Evolutionary conservation across 1,140 invertebrate genomes (phyloP).

Genomic region (Pygmarrhopalites habei): DNA sequence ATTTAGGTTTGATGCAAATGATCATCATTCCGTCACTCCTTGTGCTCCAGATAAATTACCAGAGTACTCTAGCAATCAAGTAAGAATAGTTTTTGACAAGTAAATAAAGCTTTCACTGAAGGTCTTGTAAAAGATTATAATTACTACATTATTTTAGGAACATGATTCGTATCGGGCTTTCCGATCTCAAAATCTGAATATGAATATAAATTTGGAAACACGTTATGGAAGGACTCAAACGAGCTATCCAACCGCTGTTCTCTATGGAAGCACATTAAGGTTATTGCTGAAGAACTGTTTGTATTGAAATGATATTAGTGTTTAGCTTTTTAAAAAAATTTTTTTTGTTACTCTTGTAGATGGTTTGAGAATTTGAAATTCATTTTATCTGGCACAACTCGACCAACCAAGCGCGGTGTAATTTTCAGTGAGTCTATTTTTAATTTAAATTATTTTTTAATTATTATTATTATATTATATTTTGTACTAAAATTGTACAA

Average conservation of each 20-base stretch:
- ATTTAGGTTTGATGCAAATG: slow-evolving; percentile 86
- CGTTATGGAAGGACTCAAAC: slow-evolving; percentile 26
- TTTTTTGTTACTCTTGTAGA: no score
- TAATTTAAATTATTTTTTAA: no score
- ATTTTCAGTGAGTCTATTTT: no score
- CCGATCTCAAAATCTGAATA: slow-evolving; percentile 84
- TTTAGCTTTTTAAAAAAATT: no score
- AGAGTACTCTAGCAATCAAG: slow-evolving; percentile 92
- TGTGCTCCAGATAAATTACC: slow-evolving; percentile 94
- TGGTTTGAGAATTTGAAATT: slow-evolving; percentile 95
- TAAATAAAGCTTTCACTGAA: neutral
- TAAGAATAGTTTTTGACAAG: slow-evolving; percentile 41
- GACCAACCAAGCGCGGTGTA: slow-evolving; percentile 81
- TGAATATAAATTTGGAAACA: slow-evolving; percentile 83
- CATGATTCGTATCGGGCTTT: slow-evolving; percentile 85
- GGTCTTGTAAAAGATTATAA: no score
- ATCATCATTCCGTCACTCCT: slow-evolving; percentile 92
- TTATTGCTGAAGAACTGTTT: no score
- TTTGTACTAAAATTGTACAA: no score
- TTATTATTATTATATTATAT: no score
- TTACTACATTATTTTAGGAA: slow-evolving; percentile 53
- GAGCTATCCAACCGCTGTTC: slow-evolving; percentile 60
- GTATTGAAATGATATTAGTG: no score
- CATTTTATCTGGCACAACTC: slow-evolving; percentile 88
- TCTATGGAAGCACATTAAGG: slow-evolving; percentile 83